These are phyloP conservation scores for Yponomeuta malinellus DNA, from an alignment of 2,888 invertebrate species.

Conservation along the genomic window DNA sequence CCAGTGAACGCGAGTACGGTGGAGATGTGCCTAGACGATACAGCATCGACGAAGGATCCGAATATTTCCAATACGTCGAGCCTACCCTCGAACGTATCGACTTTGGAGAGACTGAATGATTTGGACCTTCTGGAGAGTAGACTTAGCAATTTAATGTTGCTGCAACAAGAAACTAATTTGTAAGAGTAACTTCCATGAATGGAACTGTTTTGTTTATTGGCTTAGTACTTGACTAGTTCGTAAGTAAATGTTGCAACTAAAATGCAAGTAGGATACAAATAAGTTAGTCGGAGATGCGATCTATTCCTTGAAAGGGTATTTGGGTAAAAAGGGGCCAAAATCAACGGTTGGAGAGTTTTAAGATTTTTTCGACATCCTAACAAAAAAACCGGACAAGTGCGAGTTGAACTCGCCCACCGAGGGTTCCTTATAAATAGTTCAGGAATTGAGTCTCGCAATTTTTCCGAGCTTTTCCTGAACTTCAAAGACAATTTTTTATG, in stretches of 20 bases:
- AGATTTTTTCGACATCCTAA: too few species aligned
- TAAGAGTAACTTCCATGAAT: conserved; percentile 24
- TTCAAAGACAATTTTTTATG: too few species aligned
- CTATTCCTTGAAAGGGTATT: too few species aligned
- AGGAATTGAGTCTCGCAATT: too few species aligned
- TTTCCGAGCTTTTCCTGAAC: too few species aligned
- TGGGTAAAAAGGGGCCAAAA: too few species aligned
- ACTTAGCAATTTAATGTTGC: conserved; percentile 46
- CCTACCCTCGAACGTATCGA: conserved; percentile 51
- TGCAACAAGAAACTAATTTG: conserved; percentile 55
- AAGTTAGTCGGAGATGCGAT: too few species aligned
- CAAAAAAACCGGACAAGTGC: too few species aligned
- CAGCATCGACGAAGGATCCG: conserved; percentile 21
- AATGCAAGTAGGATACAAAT: not conserved
- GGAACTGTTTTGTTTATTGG: not conserved
- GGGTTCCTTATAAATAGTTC: too few species aligned
- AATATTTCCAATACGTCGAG: conserved; percentile 30
- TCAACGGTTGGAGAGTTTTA: too few species aligned
- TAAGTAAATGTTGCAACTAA: not conserved
- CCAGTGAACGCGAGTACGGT: conserved; percentile 35
- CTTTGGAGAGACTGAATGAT: conserved; percentile 63
- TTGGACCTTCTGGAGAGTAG: conserved; percentile 59
- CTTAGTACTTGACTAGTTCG: not conserved
- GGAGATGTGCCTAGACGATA: conserved; percentile 33
- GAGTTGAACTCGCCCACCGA: too few species aligned